A percentile compares a stretch with the other conserved stretches of the same genome.
These are phyloP conservation scores for Asteroscopus sphinx DNA, from an alignment of 2,888 invertebrate genomes.

Conservation along the genomic window DNA sequence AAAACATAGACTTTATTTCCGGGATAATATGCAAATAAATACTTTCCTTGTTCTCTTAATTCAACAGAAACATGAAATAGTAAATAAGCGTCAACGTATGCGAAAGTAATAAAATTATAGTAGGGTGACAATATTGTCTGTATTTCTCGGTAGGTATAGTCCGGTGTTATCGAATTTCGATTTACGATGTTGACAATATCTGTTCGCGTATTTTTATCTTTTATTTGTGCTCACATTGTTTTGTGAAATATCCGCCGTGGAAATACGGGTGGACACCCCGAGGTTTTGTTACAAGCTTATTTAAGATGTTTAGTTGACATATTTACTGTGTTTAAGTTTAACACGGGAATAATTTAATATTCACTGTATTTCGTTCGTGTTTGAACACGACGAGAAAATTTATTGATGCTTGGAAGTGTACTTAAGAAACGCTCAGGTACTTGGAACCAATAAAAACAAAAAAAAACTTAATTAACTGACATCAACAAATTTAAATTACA, in stretches of 20 bases:
- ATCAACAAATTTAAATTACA: too few species aligned
- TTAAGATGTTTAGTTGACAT: conserved; percentile 48
- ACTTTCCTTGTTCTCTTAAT: conserved; percentile 1
- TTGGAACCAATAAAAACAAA: too few species aligned
- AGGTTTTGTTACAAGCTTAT: conserved; percentile 53
- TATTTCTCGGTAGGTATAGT: conserved; percentile 48
- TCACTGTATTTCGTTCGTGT: conserved; percentile 12
- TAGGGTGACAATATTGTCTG: conserved; percentile 69
- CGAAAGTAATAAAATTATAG: conserved; percentile 33
- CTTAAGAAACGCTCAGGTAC: background rate
- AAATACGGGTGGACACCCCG: conserved; percentile 42
- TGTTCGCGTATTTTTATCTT: conserved; percentile 74
- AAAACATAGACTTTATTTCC: background rate
- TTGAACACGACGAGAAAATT: conserved; percentile 24
- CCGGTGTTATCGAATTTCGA: conserved; percentile 85
- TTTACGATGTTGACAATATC: conserved; percentile 80
- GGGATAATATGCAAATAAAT: conserved; percentile 1
- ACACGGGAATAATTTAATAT: conserved; percentile 46
- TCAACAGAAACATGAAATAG: background rate
- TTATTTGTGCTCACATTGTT: conserved; percentile 72
- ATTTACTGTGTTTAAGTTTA: conserved; percentile 31
- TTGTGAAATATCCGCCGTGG: conserved; percentile 63
- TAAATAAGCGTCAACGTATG: conserved; percentile 16
- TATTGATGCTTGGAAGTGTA: conserved; percentile 7
- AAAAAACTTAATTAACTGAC: too few species aligned